phyloP scores from a whole-genome alignment of 2,113 vertebrate species.

The Puffinus mauretanicus region DNA sequence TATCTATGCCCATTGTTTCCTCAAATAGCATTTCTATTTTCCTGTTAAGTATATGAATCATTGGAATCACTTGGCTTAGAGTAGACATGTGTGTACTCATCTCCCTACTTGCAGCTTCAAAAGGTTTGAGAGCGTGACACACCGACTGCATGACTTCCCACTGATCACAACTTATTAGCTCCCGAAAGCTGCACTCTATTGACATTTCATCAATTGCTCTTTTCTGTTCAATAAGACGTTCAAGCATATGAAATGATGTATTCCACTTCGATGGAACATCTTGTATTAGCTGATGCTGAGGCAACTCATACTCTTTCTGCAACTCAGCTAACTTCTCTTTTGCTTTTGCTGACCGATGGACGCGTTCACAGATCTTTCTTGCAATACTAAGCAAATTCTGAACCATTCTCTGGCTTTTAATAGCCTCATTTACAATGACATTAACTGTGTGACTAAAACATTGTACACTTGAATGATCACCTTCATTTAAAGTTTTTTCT shows the following conservation, averaged over 20 bases:
- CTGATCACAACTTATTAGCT: conserved; percentile 95
- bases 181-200: conserved; percentile 91
- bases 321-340: conserved; percentile 88
- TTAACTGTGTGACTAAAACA: conserved; percentile 93
- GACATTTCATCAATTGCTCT: conserved; percentile 91
- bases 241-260: conserved; percentile 94
- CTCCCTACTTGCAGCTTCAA: conserved; percentile 90
- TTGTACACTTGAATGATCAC: conserved; percentile 84
- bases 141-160: conserved; percentile 97
- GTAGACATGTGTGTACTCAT: conserved; percentile 90
- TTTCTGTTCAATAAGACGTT: conserved; percentile 93
- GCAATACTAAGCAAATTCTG: conserved; percentile 93
- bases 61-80: conserved; percentile 94
- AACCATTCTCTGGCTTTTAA: conserved; percentile 97
- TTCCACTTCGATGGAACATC: conserved; percentile 93
- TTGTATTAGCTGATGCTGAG: conserved; percentile 89
- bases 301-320: conserved; percentile 84
- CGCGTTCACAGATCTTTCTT: conserved; percentile 92
- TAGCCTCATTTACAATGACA: conserved; percentile 92
- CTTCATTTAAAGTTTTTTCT: conserved; percentile 85
- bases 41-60: conserved; percentile 93
- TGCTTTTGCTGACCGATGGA: conserved; percentile 88
- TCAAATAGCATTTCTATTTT: conserved; percentile 94
- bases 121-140: conserved; percentile 92
- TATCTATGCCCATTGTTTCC: conserved; percentile 96